Conservation (phyloP, 2,797 vertebrate species). For the Amniataba percoides region DNA sequence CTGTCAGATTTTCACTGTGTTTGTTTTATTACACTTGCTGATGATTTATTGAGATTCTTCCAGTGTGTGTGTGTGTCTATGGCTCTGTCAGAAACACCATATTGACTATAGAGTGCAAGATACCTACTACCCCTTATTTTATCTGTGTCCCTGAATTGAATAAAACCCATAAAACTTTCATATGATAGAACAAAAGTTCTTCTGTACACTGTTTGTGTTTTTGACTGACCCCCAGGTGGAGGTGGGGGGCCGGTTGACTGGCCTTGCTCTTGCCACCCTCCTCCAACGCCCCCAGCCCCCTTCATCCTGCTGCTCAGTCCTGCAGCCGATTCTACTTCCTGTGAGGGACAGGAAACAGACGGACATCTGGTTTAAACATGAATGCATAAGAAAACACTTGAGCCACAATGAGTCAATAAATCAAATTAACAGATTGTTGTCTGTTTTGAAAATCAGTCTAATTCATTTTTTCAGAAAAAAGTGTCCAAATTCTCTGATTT, state of each 20-base stretch:
- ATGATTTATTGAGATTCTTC: not conserved
- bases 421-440: no score
- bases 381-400: not conserved
- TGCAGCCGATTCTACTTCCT: constrained; percentile 73
- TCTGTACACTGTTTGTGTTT: not conserved
- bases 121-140: not conserved
- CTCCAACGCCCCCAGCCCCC: constrained; percentile 78
- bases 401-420: no score
- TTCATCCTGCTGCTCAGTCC: constrained; percentile 75
- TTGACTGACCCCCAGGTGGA: constrained; percentile 77
- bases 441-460: no score
- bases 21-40: constrained; percentile 5
- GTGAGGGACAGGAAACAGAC: constrained; percentile 31
- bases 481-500: no score
- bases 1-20: constrained; percentile 16
- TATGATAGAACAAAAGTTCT: not conserved
- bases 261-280: constrained; percentile 63
- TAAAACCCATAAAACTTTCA: not conserved
- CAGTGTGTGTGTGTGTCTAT: not conserved
- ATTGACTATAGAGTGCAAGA: not conserved
- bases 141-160: not conserved
- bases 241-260: constrained; percentile 64
- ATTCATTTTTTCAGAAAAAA: no score
- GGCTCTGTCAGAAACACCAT: not conserved
- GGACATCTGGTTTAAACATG: not conserved